Conservation (phyloP, 2,113 vertebrate genomes). For the Heloderma charlesbogerti region DNA sequence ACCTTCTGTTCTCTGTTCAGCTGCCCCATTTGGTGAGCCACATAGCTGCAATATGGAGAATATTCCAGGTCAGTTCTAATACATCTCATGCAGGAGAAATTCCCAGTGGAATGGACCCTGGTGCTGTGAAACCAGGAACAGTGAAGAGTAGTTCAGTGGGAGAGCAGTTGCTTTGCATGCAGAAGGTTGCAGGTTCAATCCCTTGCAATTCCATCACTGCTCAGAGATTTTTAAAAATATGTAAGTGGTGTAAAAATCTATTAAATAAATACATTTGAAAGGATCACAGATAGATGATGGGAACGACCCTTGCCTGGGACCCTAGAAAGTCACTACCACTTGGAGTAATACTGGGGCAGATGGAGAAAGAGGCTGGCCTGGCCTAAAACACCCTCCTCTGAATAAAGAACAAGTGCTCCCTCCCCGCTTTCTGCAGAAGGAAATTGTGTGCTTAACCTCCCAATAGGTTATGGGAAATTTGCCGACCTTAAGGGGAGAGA, state of each 20-base stretch:
- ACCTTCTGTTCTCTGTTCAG: background rate
- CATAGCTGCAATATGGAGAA: too few relatives aligned
- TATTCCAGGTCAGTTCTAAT: too few relatives aligned
- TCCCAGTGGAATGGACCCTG: too few relatives aligned
- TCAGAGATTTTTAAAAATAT: too few relatives aligned
- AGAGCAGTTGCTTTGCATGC: background rate
- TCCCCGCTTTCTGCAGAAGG: background rate
- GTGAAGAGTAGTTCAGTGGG: background rate
- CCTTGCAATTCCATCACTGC: background rate
- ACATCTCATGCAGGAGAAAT: too few relatives aligned
- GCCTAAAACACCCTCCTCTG: background rate
- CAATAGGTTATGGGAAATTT: background rate
- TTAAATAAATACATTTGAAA: too few relatives aligned
- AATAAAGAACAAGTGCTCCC: background rate
- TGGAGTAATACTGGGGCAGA: background rate
- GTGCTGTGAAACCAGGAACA: background rate
- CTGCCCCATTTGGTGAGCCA: too few relatives aligned
- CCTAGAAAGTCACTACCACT: background rate
- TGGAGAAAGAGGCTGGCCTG: background rate
- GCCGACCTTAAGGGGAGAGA: conserved; percentile 37
- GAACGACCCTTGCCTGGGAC: background rate
- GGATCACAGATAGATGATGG: background rate
- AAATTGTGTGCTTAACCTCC: background rate
- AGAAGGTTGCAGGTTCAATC: background rate
- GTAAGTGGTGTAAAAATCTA: too few relatives aligned